Percentiles rank a stretch among this genome's conserved stretches.
These are phyloP conservation scores for Eulemur albifrons DNA, from an alignment of 2,797 vertebrate genomes.

Conservation along the genomic window DNA sequence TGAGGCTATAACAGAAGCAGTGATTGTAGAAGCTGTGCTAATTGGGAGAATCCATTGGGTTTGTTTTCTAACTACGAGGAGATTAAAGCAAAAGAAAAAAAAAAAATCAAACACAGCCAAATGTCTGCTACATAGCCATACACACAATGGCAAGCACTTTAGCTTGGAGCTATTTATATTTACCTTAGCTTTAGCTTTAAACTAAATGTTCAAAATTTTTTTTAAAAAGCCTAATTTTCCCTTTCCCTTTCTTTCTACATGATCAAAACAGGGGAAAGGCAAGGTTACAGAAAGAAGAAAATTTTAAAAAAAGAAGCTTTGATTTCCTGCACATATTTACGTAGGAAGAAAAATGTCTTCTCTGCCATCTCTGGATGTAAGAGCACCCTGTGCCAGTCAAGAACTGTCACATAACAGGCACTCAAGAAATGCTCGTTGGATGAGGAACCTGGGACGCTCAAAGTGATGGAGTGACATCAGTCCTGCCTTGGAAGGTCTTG, in stretches of 20 bases:
- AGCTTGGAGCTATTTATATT: neutral
- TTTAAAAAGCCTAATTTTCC: neutral
- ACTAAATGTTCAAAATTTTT: neutral
- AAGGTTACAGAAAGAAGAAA: neutral
- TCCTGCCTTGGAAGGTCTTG: conserved; percentile 40
- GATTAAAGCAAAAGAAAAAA: neutral
- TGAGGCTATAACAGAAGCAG: neutral
- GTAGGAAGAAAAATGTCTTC: neutral
- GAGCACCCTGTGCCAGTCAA: neutral
- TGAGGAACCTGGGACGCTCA: conserved; percentile 34
- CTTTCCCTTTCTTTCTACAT: neutral
- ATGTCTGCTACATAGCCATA: neutral
- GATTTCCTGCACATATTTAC: neutral
- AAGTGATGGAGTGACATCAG: conserved; percentile 62
- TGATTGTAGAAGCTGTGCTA: neutral
- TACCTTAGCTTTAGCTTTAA: neutral
- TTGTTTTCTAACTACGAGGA: neutral
- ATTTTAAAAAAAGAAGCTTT: neutral
- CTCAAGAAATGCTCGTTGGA: conserved; percentile 49
- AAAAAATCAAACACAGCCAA: neutral
- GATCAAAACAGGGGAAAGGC: neutral
- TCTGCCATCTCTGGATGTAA: neutral
- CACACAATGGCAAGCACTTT: neutral
- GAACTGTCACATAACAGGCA: conserved; percentile 39
- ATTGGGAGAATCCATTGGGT: neutral